Conservation (phyloP, 2,888 invertebrate genomes). For the Polyploca ridens region DNA sequence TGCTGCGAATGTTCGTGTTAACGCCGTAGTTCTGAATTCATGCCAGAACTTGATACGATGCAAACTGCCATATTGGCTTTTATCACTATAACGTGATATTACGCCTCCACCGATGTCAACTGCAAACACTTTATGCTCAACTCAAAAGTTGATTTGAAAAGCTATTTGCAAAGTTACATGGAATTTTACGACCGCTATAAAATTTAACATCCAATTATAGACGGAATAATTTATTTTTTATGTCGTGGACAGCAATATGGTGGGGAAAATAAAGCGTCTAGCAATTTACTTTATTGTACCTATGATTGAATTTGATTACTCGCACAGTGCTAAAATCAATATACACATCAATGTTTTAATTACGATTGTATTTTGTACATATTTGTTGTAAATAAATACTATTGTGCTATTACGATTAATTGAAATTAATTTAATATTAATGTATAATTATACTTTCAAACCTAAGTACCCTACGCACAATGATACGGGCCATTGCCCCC, state of each 20-base stretch:
- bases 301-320: neutral
- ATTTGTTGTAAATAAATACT: too few species aligned
- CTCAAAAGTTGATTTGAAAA: conserved; percentile 57
- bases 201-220: conserved; percentile 70
- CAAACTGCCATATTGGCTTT: conserved; percentile 56
- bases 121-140: conserved; percentile 30
- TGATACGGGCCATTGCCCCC: conserved; percentile 63
- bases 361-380: too few species aligned
- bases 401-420: neutral
- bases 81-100: conserved; percentile 51
- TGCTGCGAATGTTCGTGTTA: conserved; percentile 70
- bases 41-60: conserved; percentile 63
- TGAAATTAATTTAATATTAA: neutral
- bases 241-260: conserved; percentile 51
- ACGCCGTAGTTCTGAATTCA: conserved; percentile 69
- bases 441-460: conserved; percentile 14
- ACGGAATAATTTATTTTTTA: conserved; percentile 66
- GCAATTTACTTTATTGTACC: conserved; percentile 16
- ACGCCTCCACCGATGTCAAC: conserved; percentile 14
- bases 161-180: conserved; percentile 62
- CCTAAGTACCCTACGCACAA: conserved; percentile 31
- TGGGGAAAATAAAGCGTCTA: conserved; percentile 41
- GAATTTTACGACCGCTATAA: conserved; percentile 68
- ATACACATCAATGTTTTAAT: conserved; percentile 29
- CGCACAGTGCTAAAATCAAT: neutral